Base-by-base conservation (phyloP, 2,888 invertebrate genomes). In the Trichogramma dendrolimi region DNA sequence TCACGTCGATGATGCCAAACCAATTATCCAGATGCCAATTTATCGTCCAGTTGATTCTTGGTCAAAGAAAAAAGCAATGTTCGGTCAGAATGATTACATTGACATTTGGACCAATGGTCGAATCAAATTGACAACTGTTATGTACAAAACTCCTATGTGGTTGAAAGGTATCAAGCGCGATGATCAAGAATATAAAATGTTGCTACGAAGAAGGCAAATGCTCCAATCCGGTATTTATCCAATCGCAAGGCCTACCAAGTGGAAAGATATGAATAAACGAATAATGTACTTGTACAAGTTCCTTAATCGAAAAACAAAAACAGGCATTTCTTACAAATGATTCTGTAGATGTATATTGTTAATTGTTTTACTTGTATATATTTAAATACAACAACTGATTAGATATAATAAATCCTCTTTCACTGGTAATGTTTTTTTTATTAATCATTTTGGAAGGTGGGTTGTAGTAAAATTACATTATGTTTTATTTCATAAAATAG, bases 81-180 rank as follows among this genome's bases (percentile, higher is more conserved):
- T 92, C 81, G 97, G 97, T 0, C 96, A 96, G 78, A 97, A 97
- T 81, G 96, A 97, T 79, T 97, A 96, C 75, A 95, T 97, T 67
- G 96, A 98, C 77, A 95, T 98, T 62, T 83, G 98, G 57, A 97
- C 97, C 2, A 87, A 89, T 73, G 92, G 91, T 43, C 83, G 83
- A 11, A 69, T 90, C 5, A 92, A 95, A 77, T 96, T 97, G 0
- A 88, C 90, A 0, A 89, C 87, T 75, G 86, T 96, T 10, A 79
- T 94, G 10, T 94, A 95, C 73, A 87, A 89, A 64, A 85, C 95
- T 5, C 97, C 97, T 0, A 80, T 85, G 0, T 98, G 96, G 96
- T 82, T 98, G 44, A 85, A 92, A 71, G 97, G 96, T 55, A 88
- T 94, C 53, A 85, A 84, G 11, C 96, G 93, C 0, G 85, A 84